Evolutionary conservation across 1,140 invertebrate genomes (phyloP).

Genomic region (Thaumetopoea pityocampa): DNA sequence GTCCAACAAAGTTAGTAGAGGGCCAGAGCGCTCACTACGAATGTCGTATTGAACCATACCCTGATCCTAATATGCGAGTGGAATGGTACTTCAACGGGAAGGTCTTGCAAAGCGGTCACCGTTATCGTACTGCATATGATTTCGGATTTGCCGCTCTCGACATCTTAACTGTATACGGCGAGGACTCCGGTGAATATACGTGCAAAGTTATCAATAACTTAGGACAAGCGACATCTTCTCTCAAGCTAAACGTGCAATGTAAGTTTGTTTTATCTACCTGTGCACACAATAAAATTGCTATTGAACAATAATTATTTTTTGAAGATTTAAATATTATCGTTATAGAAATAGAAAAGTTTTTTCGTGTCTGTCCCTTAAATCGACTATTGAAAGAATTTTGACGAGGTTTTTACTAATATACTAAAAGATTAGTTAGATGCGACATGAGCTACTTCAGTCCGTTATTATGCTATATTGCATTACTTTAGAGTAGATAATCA

Average conservation of each 20-base stretch:
- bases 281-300: too few relatives aligned
- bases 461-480: too few relatives aligned
- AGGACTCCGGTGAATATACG: conserved; percentile 95
- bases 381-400: too few relatives aligned
- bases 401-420: too few relatives aligned
- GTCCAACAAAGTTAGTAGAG: conserved; percentile 87
- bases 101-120: conserved; percentile 92
- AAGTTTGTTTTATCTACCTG: conserved; percentile 62
- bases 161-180: conserved; percentile 93
- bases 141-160: conserved; percentile 97
- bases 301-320: too few relatives aligned
- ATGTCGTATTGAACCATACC: conserved; percentile 96
- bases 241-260: conserved; percentile 89
- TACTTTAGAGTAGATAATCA: too few relatives aligned
- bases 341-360: too few relatives aligned
- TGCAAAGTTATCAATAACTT: conserved; percentile 92
- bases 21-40: conserved; percentile 96
- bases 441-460: too few relatives aligned
- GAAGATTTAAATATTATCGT: too few relatives aligned
- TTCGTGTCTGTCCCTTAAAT: too few relatives aligned
- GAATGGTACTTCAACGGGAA: conserved; percentile 97
- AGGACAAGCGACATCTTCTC: conserved; percentile 87
- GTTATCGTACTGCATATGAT: conserved; percentile 94
- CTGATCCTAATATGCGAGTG: conserved; percentile 93
- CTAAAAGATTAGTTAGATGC: too few relatives aligned